phyloP scores from a whole-genome alignment of 2,888 invertebrate genomes.

The Lydus trimaculatus region DNA sequence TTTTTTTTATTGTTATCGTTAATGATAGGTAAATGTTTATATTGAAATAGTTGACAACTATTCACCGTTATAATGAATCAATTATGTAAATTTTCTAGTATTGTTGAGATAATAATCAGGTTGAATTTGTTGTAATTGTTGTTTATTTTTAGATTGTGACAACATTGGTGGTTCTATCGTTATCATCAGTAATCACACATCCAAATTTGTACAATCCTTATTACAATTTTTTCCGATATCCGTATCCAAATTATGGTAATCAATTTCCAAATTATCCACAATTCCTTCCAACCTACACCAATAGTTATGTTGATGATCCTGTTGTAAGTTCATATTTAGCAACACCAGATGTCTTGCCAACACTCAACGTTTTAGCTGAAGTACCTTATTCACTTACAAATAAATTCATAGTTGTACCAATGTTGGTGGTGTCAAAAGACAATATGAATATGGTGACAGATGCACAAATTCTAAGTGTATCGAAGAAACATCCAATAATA shows the following conservation, averaged over 20 bases:
- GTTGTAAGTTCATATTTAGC: constrained; percentile 30
- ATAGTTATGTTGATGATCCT: constrained; percentile 28
- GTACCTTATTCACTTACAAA: constrained; percentile 51
- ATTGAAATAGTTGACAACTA: not conserved
- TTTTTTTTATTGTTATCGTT: not conserved
- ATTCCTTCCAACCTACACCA: constrained; percentile 25
- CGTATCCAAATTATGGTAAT: constrained; percentile 22
- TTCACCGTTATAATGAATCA: not conserved
- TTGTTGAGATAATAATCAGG: not conserved
- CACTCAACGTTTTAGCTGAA: constrained; percentile 54
- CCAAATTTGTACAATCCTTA: constrained; percentile 35
- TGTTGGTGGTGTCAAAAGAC: constrained; percentile 53
- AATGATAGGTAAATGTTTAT: not conserved
- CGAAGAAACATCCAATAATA: constrained; percentile 55
- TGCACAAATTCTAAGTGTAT: constrained; percentile 55
- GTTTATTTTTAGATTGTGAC: constrained; percentile 16
- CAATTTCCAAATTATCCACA: constrained; percentile 28
- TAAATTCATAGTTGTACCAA: constrained; percentile 55
- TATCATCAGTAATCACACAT: constrained; percentile 15
- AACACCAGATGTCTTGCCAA: constrained; percentile 41
- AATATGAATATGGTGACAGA: constrained; percentile 54
- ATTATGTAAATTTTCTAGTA: not conserved
- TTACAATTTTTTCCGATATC: constrained; percentile 31
- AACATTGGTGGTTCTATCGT: constrained; percentile 2
- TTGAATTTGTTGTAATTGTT: not conserved